Base-by-base conservation (phyloP, 2,113 vertebrate species). In the Psittacara wagleri region DNA sequence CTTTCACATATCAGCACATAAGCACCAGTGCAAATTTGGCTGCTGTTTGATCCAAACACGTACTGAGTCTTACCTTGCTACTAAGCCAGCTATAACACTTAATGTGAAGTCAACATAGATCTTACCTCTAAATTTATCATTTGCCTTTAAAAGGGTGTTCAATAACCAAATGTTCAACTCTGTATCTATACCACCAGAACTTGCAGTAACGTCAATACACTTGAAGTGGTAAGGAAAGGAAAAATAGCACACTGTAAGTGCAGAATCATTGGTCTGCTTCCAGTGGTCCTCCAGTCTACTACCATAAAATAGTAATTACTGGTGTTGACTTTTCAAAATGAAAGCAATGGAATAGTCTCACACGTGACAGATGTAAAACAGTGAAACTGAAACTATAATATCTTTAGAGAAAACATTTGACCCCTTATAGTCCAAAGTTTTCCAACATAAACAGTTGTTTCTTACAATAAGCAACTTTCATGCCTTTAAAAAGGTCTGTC, bases 1-100 rank as follows among this genome's bases (percentile, higher is more conserved):
- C 17, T 80, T 83, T 39, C 74, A 54, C 6, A 1, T 29, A 78
- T 5, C 8, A 67, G 17, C 19, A 61, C 51, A 48, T 13, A 61
- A 77, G 10, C 9, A 37, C 18, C 49, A 87, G 69, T 81, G 25
- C 17, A 63, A 35, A 6, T 79, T 62, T 37, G 75, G 22, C 19
- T 85, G 9, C 15, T 54, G 4, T 31, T 59, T 67, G 12, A 78
- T 68, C 18, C 44, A 37, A 68, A 49, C 37, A 35, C 0, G 0
- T 43, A 39, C 3, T 59, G 3, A 74, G 19, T 7, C 35, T 46
- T 19, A 74, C 35, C 44, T 48, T 29, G 28, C 41, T 70, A 62
- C 23, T 33, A n/a, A 69, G 49, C 44, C 44, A 87, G 77, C 33
- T 37, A 62, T 35, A 83, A 86, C 37, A 79, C 14, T 78, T 35